Percentiles rank a stretch among this genome's conserved stretches.
phyloP scores from a whole-genome alignment of 2,888 invertebrate species.

The Cheilosia variabilis region DNA sequence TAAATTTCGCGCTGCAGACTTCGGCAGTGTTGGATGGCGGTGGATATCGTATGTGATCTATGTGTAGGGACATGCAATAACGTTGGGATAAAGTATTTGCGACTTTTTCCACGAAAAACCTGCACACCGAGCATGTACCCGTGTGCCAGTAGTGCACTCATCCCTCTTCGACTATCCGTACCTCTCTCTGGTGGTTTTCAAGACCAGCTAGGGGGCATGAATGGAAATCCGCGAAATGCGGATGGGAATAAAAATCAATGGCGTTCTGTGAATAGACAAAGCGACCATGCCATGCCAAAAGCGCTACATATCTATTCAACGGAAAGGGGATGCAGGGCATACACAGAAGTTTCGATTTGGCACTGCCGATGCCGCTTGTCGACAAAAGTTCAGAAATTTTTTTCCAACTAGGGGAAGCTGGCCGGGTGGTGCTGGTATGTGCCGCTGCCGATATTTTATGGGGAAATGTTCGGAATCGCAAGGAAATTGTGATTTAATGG shows the following conservation, averaged over 20 bases:
- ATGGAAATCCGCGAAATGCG: slow-evolving; percentile 69
- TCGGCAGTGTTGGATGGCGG: slow-evolving; percentile 35
- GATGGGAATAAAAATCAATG: slow-evolving; percentile 68
- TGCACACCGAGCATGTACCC: slow-evolving; percentile 32
- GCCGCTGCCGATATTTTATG: slow-evolving; percentile 72
- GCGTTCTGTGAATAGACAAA: slow-evolving; percentile 62
- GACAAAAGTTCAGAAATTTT: slow-evolving; percentile 59
- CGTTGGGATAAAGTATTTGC: slow-evolving; percentile 72
- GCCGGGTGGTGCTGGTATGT: slow-evolving; percentile 25
- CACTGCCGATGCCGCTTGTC: slow-evolving; percentile 33
- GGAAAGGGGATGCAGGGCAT: slow-evolving; percentile 14
- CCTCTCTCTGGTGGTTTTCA: slow-evolving; percentile 7
- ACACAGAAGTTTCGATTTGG: slow-evolving; percentile 61
- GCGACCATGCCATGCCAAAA: slow-evolving; percentile 52
- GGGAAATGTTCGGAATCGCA: slow-evolving; percentile 75
- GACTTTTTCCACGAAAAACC: slow-evolving; percentile 52
- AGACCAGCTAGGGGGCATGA: slow-evolving; percentile 46
- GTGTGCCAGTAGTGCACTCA: not conserved
- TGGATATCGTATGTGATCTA: slow-evolving; percentile 73
- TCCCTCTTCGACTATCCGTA: not conserved
- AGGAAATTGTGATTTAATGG: slow-evolving; percentile 78
- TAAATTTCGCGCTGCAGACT: slow-evolving; percentile 69
- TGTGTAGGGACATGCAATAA: slow-evolving; percentile 75
- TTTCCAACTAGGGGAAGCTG: slow-evolving; percentile 44
- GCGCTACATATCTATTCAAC: not conserved